phyloP scores from a whole-genome alignment of 2,113 vertebrate species.

The Syngnathus typhle region DNA sequence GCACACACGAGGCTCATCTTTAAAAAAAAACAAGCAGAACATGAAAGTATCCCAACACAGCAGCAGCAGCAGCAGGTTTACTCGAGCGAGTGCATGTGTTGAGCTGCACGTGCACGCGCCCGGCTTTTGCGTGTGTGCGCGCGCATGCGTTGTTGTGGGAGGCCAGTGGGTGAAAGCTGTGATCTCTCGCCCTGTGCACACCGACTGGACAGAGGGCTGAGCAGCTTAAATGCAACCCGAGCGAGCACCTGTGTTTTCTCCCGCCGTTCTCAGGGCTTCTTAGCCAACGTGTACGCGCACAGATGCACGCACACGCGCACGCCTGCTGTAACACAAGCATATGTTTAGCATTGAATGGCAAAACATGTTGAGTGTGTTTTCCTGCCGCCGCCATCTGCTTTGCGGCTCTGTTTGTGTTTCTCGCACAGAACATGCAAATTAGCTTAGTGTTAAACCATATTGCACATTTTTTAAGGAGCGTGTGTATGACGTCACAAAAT shows the following conservation, averaged over 20 bases:
- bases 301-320: background rate
- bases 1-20: constrained; percentile 57
- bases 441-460: background rate
- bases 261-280: constrained; percentile 63
- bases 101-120: constrained; percentile 21
- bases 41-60: constrained; percentile 65
- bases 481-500: background rate
- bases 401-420: background rate
- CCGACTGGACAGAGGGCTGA: constrained; percentile 64
- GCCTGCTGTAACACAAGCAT: background rate
- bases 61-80: constrained; percentile 43
- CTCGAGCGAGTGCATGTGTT: constrained; percentile 43
- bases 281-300: constrained; percentile 7
- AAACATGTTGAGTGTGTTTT: background rate
- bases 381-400: background rate
- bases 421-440: background rate
- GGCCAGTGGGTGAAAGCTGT: constrained; percentile 49
- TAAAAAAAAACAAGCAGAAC: constrained; percentile 68
- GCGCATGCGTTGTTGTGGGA: constrained; percentile 12
- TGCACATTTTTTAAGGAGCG: background rate
- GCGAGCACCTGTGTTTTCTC: constrained; percentile 70
- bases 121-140: constrained; percentile 16
- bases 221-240: constrained; percentile 61
- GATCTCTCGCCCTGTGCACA: constrained; percentile 70
- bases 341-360: background rate